Evolutionary conservation across 1,140 invertebrate genomes (phyloP), one percentile per base, ranked within the genome.

Genomic region (Cherax quadricarinatus): DNA sequence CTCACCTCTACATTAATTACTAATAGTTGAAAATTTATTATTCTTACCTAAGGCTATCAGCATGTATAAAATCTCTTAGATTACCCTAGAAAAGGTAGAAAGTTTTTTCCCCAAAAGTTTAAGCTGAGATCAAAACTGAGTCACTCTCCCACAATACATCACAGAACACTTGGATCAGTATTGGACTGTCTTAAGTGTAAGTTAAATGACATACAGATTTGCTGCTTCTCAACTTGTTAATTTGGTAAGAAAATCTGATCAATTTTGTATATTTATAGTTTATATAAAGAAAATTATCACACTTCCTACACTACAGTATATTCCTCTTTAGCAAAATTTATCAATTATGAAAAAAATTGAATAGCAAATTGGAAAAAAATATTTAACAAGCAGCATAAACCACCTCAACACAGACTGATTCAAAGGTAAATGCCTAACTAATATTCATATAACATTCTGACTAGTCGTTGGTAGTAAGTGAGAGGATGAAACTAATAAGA

Each of bases 401-500:
- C 21, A 66, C 21, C 62, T 5, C 18, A 18, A 18, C 14, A 85
- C 30, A 70, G 7, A 18, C 24, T 21, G 30, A 9, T 70, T 85
- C 24, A 21, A 4, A 62, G 70, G 14, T 48, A 49, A 70, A 14
- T 12, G 73, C 4, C 57, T 70, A 14, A 70, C 12, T 21, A 30
- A 30, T 4, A 21, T 21, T 4, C 48, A 18, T 49, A 85, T 41
- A 21, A 85, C 41, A 41, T 53, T 49, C n/a, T 85, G 62, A 85
- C 57, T 70, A 85, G n/a, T 16, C 41, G 57, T 24, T 24, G 30
- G 30, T 85, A 85, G 62, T 70, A 70, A 85, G 70, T n/a, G 70
- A 57, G 21, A 70, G 70, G 60, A 70, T 70, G 14, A 30, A 41
- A 84, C 30, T 18, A 41, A 66, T 70, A 66, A 66, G 21, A 30